Conservation (phyloP, 1,140 invertebrate species). For the Nymphalis io region DNA sequence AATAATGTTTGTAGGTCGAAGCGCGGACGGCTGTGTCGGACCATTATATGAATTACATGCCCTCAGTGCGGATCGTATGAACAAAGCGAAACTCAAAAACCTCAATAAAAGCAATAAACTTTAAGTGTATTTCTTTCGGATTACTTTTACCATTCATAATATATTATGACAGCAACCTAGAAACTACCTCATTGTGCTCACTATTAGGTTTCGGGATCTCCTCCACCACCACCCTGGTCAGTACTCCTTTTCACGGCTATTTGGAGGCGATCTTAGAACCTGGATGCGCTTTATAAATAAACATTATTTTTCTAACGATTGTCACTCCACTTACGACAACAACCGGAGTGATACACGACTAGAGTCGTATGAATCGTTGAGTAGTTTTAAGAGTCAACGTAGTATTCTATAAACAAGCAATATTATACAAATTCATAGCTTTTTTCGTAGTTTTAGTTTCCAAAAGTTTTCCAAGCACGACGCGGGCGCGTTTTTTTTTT, state of each 20-base stretch:
- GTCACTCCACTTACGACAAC: neutral
- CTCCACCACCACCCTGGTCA: neutral
- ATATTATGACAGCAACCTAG: slow-evolving; percentile 33
- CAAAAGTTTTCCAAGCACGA: slow-evolving; percentile 22
- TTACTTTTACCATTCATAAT: slow-evolving; percentile 7
- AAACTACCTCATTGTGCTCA: slow-evolving; percentile 40
- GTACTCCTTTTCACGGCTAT: neutral
- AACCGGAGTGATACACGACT: neutral
- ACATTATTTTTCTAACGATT: slow-evolving; percentile 12
- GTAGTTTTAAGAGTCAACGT: neutral
- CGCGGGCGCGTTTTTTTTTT: slow-evolving; percentile 7
- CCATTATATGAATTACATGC: no score
- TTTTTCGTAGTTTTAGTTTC: slow-evolving; percentile 9
- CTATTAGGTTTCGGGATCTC: slow-evolving; percentile 1
- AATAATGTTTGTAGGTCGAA: neutral
- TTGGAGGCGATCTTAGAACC: slow-evolving; percentile 12
- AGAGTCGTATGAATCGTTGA: neutral
- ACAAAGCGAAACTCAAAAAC: slow-evolving; percentile 29
- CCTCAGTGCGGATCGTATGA: slow-evolving; percentile 2
- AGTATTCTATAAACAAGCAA: neutral
- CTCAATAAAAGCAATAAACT: slow-evolving; percentile 35
- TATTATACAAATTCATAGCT: neutral
- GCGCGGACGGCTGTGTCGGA: neutral
- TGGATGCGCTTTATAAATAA: neutral
- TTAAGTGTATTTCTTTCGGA: slow-evolving; percentile 28